Percentiles rank a stretch among this genome's conserved stretches.
Evolutionary conservation across 1,140 invertebrate species (phyloP).

Genomic region (Drosophila virilis): DNA sequence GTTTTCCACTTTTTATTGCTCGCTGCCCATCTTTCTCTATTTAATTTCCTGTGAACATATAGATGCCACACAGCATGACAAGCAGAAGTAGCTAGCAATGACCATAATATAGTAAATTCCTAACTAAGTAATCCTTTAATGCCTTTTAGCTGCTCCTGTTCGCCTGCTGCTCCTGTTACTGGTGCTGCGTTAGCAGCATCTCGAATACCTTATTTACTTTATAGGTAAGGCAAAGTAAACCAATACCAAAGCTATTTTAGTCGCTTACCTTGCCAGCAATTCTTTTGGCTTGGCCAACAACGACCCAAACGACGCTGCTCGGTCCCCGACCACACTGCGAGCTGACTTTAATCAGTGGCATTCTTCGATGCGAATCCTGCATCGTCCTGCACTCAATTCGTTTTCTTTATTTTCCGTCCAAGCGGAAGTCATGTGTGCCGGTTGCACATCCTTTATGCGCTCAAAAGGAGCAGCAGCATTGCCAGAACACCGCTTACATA

Average conservation of each 20-base stretch:
- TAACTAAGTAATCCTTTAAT: conserved; percentile 79
- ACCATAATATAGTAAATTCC: conserved; percentile 74
- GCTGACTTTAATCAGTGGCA: conserved; percentile 77
- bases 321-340: not conserved
- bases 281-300: conserved; percentile 14
- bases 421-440: conserved; percentile 76
- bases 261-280: conserved; percentile 65
- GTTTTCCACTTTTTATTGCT: conserved; percentile 1
- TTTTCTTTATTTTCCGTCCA: conserved; percentile 78
- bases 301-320: no score
- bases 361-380: conserved; percentile 58
- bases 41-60: conserved; percentile 51
- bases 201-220: conserved; percentile 81
- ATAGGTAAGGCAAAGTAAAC: conserved; percentile 64
- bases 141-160: conserved; percentile 59
- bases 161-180: conserved; percentile 1
- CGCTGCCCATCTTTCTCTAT: conserved; percentile 13
- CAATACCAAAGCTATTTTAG: conserved; percentile 75
- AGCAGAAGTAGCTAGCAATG: conserved; percentile 37
- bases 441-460: conserved; percentile 67
- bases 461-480: conserved; percentile 43
- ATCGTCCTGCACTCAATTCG: conserved; percentile 76
- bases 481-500: conserved; percentile 33
- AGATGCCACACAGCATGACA: conserved; percentile 41
- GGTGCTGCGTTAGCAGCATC: conserved; percentile 42